Base-by-base conservation (phyloP, 2,888 invertebrate genomes). In the Cinara cedri region DNA sequence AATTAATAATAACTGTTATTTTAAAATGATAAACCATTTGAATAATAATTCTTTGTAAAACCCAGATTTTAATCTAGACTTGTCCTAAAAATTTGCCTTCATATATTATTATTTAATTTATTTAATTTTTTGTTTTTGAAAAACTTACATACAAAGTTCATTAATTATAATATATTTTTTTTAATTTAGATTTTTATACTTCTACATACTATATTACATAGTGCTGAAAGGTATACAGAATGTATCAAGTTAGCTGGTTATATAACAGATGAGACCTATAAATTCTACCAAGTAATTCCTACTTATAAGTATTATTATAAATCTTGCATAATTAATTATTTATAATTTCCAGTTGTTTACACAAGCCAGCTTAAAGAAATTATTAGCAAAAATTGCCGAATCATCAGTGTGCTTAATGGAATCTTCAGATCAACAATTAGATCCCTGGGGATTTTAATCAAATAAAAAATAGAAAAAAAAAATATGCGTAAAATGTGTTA, bases 221-320 rank as follows among this genome's bases (percentile, higher is more conserved):
- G 92, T 83, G 91, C 91, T 83, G 90, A 90, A 82, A 90, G 93
- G 83, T 89, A 92, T 83, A 89, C 91, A n/a, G 92, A 91, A 83
- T 93, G 94, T 83, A 87, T 93, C 71, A 91, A 93, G 84, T 86
- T 97, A 62, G 91, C 94, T 10, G 92, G 95, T 86, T 87, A 93
- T 81, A 87, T 97, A 78, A 92, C 94, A 13, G 90, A 90, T 1
- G 95, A 96, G 85, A 90, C 91, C 82, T 88, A 93, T 84, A 88
- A 91, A 83, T 86, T 97, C 2, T 96, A 95, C 84, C 91, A 92
- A 63, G 74, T 75, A 75, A 62, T 34, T 34, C 19, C 24, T 49
- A 49, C 1, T n/a, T n/a, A 42, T 14, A 9, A 16, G 9, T 13
- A 19, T 24, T 51, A 51, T 6, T 34, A 34, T 34, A 34, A 34